Conservation (phyloP, 2,888 invertebrate species). For the Acleris cristana region DNA sequence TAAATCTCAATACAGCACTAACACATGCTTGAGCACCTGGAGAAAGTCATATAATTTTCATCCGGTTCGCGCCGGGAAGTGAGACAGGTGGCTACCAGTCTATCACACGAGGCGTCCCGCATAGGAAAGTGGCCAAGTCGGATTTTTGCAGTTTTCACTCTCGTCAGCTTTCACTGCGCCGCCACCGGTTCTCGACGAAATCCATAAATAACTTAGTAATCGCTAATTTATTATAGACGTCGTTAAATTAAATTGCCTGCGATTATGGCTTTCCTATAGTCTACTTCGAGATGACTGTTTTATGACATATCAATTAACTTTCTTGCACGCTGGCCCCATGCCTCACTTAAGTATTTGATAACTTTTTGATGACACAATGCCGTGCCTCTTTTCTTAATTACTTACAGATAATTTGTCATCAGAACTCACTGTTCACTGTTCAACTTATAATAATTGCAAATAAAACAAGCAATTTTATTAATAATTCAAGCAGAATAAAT, state of each 20-base stretch:
- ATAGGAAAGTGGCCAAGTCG: conserved; percentile 67
- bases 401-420: background rate
- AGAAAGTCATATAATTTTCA: conserved; percentile 37
- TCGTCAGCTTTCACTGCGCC: conserved; percentile 63
- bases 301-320: conserved; percentile 29
- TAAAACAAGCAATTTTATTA: background rate
- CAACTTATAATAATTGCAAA: background rate
- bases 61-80: conserved; percentile 31
- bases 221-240: conserved; percentile 27
- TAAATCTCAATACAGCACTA: conserved; percentile 29
- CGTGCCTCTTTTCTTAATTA: background rate
- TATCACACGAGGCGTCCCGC: conserved; percentile 51
- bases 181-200: conserved; percentile 24
- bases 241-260: conserved; percentile 31
- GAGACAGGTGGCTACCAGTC: conserved; percentile 55
- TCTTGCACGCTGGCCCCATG: conserved; percentile 6
- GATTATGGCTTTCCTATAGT: conserved; percentile 32
- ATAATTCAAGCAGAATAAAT: background rate
- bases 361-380: conserved; percentile 2
- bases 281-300: conserved; percentile 24
- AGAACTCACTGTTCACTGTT: too few relatives aligned
- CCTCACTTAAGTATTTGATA: conserved; percentile 4
- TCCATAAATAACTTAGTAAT: conserved; percentile 32
- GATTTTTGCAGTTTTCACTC: conserved; percentile 72
- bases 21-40: conserved; percentile 41